phyloP scores from a whole-genome alignment of 2,113 vertebrate species.

The Pantherophis guttatus region DNA sequence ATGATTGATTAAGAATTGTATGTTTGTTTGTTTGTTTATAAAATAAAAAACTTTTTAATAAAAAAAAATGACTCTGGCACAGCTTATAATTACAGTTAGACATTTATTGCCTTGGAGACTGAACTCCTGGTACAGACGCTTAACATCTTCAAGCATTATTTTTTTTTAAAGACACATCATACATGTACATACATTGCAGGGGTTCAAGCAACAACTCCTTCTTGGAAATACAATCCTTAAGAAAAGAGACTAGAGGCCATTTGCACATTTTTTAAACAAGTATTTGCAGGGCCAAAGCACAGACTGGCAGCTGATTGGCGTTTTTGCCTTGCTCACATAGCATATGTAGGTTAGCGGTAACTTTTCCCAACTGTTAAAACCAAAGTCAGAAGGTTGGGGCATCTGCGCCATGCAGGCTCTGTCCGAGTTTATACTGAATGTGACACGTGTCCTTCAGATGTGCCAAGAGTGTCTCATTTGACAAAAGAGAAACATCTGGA shows the following conservation, averaged over 20 bases:
- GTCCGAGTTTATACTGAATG: neutral
- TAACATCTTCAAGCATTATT: constrained; percentile 53
- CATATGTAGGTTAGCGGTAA: neutral
- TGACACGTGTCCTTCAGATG: neutral
- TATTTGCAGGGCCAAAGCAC: constrained; percentile 51
- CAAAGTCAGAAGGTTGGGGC: neutral
- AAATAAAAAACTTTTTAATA: neutral
- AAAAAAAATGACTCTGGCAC: constrained; percentile 29
- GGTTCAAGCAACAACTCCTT: constrained; percentile 66
- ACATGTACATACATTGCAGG: constrained; percentile 47
- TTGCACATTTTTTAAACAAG: constrained; percentile 42
- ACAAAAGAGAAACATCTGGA: neutral
- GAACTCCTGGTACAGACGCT: constrained; percentile 59
- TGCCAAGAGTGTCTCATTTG: neutral
- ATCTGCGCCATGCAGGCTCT: neutral
- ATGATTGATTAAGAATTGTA: too few species aligned
- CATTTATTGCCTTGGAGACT: constrained; percentile 71
- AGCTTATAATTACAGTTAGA: constrained; percentile 27
- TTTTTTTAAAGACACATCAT: neutral
- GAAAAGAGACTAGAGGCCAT: constrained; percentile 58
- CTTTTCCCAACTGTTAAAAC: neutral
- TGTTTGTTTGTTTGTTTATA: too few species aligned
- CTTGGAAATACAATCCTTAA: constrained; percentile 57
- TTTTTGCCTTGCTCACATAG: constrained; percentile 39
- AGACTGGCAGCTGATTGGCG: constrained; percentile 39